Evolutionary conservation across 30 jellyfish, hydroid and myxozoan genomes (phyloP).

Genomic region (Pelagia noctiluca): DNA sequence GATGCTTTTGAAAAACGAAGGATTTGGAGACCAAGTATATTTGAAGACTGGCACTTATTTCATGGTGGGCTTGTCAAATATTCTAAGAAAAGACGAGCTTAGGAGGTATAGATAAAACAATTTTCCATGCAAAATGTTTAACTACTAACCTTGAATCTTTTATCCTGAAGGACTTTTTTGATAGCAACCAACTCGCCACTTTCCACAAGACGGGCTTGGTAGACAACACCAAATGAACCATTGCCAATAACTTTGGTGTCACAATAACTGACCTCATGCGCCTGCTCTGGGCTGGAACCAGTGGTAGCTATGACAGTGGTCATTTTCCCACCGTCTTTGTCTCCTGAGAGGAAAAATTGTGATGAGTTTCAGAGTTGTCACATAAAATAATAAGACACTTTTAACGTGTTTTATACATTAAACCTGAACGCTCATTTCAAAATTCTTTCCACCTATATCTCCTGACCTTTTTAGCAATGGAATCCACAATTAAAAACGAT

Average conservation of each 20-base stretch:
- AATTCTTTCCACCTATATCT: too few relatives aligned
- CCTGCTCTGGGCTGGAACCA: conserved; percentile 92
- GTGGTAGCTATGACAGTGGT: conserved; percentile 96
- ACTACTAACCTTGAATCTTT: conserved; percentile 88
- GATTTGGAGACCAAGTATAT: too few relatives aligned
- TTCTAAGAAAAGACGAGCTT: too few relatives aligned
- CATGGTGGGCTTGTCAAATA: too few relatives aligned
- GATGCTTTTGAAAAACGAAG: too few relatives aligned
- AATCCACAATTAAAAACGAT: too few relatives aligned
- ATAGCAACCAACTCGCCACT: conserved; percentile 93
- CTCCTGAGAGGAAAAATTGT: conserved; percentile 59
- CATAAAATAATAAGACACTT: neutral
- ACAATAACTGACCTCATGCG: conserved; percentile 93
- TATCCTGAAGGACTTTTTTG: conserved; percentile 94
- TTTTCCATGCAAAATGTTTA: too few relatives aligned
- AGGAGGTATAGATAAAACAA: too few relatives aligned
- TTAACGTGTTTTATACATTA: neutral
- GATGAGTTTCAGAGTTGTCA: too few relatives aligned
- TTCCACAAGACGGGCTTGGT: conserved; percentile 89
- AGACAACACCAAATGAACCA: conserved; percentile 99
- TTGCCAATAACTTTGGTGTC: conserved; percentile 96
- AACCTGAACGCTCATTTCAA: too few relatives aligned
- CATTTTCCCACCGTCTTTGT: conserved; percentile 93
- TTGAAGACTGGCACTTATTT: too few relatives aligned
- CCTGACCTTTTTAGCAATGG: too few relatives aligned